These are phyloP conservation scores for Drosophila obscura DNA, from an alignment of 1,140 invertebrate species.

Conservation along the genomic window DNA sequence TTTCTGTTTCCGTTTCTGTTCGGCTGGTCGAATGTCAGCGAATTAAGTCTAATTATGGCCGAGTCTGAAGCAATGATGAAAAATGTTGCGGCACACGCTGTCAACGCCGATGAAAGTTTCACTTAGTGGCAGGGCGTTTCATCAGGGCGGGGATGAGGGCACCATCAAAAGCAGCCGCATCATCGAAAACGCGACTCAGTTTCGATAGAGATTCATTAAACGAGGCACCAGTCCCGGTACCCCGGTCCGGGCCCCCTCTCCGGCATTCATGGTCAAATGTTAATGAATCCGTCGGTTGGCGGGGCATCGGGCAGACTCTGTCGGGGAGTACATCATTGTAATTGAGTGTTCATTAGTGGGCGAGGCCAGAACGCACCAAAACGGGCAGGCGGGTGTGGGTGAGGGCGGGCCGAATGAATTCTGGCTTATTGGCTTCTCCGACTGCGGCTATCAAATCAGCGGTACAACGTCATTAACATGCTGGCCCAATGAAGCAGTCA, in stretches of 20 bases:
- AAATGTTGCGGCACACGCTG: constrained; percentile 71
- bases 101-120: constrained; percentile 53
- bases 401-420: constrained; percentile 53
- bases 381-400: too few species aligned
- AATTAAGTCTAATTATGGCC: constrained; percentile 72
- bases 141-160: not conserved
- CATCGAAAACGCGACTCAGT: constrained; percentile 45
- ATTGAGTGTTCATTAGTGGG: constrained; percentile 81
- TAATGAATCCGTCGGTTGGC: constrained; percentile 62
- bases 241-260: not conserved
- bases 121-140: not conserved
- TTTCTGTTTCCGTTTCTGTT: too few species aligned
- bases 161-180: constrained; percentile 61
- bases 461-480: constrained; percentile 73
- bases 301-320: constrained; percentile 4
- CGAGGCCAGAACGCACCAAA: not conserved
- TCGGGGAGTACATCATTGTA: constrained; percentile 74
- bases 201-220: constrained; percentile 75
- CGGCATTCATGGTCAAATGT: constrained; percentile 61
- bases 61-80: constrained; percentile 56
- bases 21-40: constrained; percentile 60
- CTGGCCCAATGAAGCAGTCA: constrained; percentile 47
- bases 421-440: constrained; percentile 69
- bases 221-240: constrained; percentile 21
- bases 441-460: constrained; percentile 67